Evolutionary conservation across 2,797 vertebrate species (phyloP), one percentile per base, ranked within the genome.

Genomic region (Syndactyla subalaris): DNA sequence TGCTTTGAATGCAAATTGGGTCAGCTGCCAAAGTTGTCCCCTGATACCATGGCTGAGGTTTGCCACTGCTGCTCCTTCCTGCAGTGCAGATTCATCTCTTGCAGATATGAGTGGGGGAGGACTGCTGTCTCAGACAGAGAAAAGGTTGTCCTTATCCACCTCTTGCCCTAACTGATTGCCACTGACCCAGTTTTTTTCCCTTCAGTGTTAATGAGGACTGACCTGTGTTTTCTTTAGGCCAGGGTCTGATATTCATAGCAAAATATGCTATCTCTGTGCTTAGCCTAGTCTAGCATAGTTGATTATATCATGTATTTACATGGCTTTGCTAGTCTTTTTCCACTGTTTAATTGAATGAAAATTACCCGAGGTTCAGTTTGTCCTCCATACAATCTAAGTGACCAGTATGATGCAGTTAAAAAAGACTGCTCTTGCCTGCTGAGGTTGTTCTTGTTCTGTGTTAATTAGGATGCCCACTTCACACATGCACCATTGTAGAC

Each of bases 1-100:
- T 76, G 43, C 34, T 84, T 59, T 76, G 83, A 82, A 92, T 90
- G 63, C 41, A 87, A 92, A 95, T 88, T 70, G 59, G 71, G 85
- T 96, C 91, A 92, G 91, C 80, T 82, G 66, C 73, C 0, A 1
- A 84, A 66, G 46, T 2, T 61, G 55, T 88, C 76, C 61, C 89
- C 14, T 88, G 88, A 19, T 79, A 84, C 62, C 70, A 55, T 22
- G 14, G 48, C 2, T 0, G 0, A 86, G 59, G 32, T 90, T 59
- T 88, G 66, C 34, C 1, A 2, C 66, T 72, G 45, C 76, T 82
- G 34, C 63, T 91, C 21, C 36, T 30, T 95, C 74, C 85, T 70
- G 62, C 73, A 1, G 6, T 7, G 82, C 13, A 52, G 38, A 85
- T 75, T 65, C 19, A 38, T 66, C 55, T 92, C 59, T 81, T 85